Conservation (phyloP, 2,888 invertebrate genomes). For the Meteorus cinctellus region DNA sequence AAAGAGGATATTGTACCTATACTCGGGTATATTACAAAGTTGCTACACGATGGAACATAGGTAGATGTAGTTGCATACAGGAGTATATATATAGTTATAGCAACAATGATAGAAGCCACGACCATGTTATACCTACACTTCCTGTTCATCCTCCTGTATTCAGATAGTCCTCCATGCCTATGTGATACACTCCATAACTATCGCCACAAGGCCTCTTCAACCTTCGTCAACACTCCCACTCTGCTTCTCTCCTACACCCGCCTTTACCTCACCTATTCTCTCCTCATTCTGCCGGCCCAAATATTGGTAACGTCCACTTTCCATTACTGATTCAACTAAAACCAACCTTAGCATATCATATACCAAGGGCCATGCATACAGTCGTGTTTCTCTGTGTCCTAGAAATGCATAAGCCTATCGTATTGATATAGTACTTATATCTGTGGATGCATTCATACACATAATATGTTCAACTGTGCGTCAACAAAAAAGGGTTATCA, state of each 20-base stretch:
- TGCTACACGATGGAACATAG: constrained; percentile 4
- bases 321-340: background rate
- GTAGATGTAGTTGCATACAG: background rate
- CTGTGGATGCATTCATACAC: background rate
- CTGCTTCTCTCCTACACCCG: background rate
- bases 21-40: constrained; percentile 6
- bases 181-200: constrained; percentile 17
- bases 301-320: background rate
- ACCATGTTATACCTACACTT: constrained; percentile 31
- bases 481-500: constrained; percentile 5
- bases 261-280: constrained; percentile 3
- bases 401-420: background rate
- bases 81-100: constrained; percentile 1
- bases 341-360: background rate
- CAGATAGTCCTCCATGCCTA: background rate
- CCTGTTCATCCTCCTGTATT: constrained; percentile 30
- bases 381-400: background rate
- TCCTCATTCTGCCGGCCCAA: background rate
- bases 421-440: background rate
- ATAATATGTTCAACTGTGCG: background rate
- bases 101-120: constrained; percentile 16
- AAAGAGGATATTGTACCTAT: background rate
- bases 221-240: constrained; percentile 29
- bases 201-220: constrained; percentile 24
- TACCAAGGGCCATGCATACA: background rate